Evolutionary conservation across 2,888 invertebrate species (phyloP).

Genomic region (Ypsolopha sequella): DNA sequence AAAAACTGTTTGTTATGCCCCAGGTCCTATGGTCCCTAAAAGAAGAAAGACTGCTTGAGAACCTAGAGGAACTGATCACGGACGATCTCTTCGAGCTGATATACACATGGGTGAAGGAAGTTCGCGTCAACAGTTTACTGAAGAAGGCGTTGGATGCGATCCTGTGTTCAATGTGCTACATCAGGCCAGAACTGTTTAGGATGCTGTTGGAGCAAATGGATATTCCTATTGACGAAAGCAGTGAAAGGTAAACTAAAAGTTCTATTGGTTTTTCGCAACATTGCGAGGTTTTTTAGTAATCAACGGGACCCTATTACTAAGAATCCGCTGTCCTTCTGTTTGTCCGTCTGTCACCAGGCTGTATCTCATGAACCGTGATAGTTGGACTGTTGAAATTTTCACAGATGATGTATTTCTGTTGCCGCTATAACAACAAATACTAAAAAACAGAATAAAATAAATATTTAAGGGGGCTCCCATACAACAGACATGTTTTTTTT

Average conservation of each 20-base stretch:
- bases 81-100: conserved; percentile 82
- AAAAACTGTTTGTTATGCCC: neutral
- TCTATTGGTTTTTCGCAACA: too few relatives aligned
- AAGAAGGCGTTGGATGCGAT: conserved; percentile 89
- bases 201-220: conserved; percentile 80
- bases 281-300: too few relatives aligned
- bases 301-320: too few relatives aligned
- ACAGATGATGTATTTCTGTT: too few relatives aligned
- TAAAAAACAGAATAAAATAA: too few relatives aligned
- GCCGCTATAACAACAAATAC: too few relatives aligned
- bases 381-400: too few relatives aligned
- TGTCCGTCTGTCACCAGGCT: too few relatives aligned
- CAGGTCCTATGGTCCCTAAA: conserved; percentile 72
- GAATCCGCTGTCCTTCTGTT: too few relatives aligned
- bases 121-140: conserved; percentile 77
- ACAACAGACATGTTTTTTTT: too few relatives aligned
- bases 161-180: conserved; percentile 88
- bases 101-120: conserved; percentile 81
- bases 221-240: conserved; percentile 53
- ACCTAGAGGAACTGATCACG: conserved; percentile 77
- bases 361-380: too few relatives aligned
- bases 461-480: too few relatives aligned
- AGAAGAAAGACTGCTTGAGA: conserved; percentile 71
- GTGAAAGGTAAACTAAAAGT: conserved; percentile 39
- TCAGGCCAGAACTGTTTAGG: conserved; percentile 82